Evolutionary conservation across 2,113 vertebrate species (phyloP).

Genomic region (Perca schrenkii): DNA sequence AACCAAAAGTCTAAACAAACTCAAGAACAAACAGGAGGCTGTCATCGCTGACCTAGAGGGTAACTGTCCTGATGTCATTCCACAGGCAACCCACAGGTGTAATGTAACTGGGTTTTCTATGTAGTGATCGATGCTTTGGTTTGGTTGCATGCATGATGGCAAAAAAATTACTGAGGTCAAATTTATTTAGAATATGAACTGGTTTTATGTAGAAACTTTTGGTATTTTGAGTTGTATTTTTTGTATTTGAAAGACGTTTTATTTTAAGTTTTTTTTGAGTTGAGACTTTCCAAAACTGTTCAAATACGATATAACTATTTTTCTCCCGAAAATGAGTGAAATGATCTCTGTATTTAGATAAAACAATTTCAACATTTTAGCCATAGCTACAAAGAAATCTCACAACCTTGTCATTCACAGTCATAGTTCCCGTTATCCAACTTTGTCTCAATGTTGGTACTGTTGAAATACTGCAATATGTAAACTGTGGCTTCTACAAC

Average conservation of each 20-base stretch:
- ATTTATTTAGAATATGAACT: not conserved
- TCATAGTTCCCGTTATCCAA: not conserved
- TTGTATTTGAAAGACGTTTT: not conserved
- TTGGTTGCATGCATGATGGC: not conserved
- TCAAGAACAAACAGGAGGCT: constrained; percentile 92
- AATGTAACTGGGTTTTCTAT: no score
- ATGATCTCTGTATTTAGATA: not conserved
- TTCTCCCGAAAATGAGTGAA: not conserved
- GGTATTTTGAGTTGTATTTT: not conserved
- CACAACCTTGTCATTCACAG: not conserved
- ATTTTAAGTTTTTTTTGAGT: not conserved
- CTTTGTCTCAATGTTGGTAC: not conserved
- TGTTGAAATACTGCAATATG: not conserved
- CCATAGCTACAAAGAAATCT: not conserved
- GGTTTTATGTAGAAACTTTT: not conserved
- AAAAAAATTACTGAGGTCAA: not conserved
- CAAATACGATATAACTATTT: not conserved
- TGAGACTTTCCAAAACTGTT: not conserved
- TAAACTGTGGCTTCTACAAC: not conserved
- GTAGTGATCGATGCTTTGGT: no score
- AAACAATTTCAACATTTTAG: not conserved
- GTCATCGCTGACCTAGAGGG: constrained; percentile 91
- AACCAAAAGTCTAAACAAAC: constrained; percentile 91
- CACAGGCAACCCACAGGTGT: not conserved
- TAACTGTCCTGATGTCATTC: constrained; percentile 54